A percentile compares a stretch with the other conserved stretches of the same genome.
Conservation (phyloP, 2,797 vertebrate species). For the Gastrophryne carolinensis region DNA sequence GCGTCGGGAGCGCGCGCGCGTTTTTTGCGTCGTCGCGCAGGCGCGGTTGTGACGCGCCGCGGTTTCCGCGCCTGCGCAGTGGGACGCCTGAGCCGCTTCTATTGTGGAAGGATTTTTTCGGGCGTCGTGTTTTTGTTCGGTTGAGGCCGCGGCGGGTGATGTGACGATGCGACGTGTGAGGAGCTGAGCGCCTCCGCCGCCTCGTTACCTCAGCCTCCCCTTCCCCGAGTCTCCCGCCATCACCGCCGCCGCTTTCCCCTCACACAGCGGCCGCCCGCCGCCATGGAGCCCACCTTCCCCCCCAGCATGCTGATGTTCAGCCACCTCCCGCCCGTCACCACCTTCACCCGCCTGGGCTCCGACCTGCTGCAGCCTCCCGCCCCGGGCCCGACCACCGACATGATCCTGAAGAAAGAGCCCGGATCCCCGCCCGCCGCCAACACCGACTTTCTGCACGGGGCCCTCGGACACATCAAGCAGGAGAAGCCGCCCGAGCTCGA, state of each 20-base stretch:
- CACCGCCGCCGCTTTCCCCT: conserved; percentile 10
- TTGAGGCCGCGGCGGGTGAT: conserved; percentile 35
- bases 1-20: too few relatives aligned
- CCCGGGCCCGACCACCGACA: conserved; percentile 76
- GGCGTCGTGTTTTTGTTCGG: conserved; percentile 45
- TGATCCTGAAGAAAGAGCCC: conserved; percentile 96
- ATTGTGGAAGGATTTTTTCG: conserved; percentile 50
- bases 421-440: conserved; percentile 71
- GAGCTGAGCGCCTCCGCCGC: conserved; percentile 2
- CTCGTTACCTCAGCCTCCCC: conserved; percentile 19
- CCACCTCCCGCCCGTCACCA: conserved; percentile 95
- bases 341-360: conserved; percentile 88
- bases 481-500: conserved; percentile 44
- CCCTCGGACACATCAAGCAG: conserved; percentile 40
- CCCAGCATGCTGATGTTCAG: conserved; percentile 97
- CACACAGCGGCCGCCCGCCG: conserved; percentile 64
- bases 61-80: conserved; percentile 29
- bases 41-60: not conserved
- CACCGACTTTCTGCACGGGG: conserved; percentile 67
- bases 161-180: not conserved
- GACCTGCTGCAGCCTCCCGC: conserved; percentile 58
- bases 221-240: too few relatives aligned
- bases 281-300: conserved; percentile 91
- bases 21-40: not conserved
- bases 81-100: conserved; percentile 30